These are phyloP conservation scores for Scomberomorus guttatus DNA, from an alignment of 2,797 vertebrate species.

Conservation along the genomic window DNA sequence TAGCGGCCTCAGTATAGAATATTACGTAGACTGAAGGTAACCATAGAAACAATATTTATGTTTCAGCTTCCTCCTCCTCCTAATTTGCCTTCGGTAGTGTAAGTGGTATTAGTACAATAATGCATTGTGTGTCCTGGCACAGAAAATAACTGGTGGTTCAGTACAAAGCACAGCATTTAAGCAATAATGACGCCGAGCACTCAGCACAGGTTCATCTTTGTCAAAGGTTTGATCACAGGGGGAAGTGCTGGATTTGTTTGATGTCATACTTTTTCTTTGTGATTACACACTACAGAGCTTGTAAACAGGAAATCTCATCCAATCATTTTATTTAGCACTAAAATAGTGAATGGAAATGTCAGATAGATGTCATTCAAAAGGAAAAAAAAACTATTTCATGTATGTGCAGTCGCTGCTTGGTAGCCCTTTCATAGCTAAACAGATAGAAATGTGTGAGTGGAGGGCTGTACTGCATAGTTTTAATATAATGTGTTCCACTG, in stretches of 20 bases:
- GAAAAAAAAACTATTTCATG: background rate
- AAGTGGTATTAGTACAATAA: background rate
- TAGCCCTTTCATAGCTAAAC: conserved; percentile 3
- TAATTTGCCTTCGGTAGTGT: background rate
- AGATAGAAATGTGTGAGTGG: background rate
- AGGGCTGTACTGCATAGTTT: background rate
- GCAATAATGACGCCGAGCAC: background rate
- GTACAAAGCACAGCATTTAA: background rate
- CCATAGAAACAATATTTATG: conserved; percentile 12
- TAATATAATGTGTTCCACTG: conserved; percentile 16
- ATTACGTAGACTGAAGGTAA: background rate
- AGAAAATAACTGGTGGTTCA: background rate
- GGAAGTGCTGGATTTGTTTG: background rate
- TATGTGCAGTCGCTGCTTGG: background rate
- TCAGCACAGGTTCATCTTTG: background rate
- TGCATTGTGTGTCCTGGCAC: background rate
- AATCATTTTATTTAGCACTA: background rate
- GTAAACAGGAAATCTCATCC: background rate
- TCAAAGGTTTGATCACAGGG: background rate
- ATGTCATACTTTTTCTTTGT: background rate
- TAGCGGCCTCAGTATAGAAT: background rate
- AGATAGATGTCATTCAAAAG: background rate
- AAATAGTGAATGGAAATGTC: background rate
- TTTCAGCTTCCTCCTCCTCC: background rate
- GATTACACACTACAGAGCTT: background rate